A percentile compares a stretch with the other conserved stretches of the same genome.
phyloP scores from a whole-genome alignment of 2,113 vertebrate genomes.

The Aramus guarauna region DNA sequence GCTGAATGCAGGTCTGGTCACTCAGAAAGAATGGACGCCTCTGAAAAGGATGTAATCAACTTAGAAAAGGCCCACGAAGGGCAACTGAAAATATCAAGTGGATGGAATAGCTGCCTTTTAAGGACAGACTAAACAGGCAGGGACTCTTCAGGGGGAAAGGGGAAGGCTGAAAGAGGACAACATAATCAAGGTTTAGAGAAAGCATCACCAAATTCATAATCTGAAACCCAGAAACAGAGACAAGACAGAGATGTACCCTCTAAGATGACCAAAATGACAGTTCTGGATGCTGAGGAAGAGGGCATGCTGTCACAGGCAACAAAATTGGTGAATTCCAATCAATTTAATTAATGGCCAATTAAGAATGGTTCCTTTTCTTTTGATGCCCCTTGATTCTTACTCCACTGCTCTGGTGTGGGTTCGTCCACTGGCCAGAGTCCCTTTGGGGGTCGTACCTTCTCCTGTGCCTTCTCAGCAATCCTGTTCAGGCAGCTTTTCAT shows the following conservation, averaged over 20 bases:
- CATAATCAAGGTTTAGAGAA: neutral
- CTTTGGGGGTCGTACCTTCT: neutral
- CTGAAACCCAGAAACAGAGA: neutral
- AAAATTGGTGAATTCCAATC: neutral
- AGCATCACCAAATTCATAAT: neutral
- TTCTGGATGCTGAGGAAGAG: neutral
- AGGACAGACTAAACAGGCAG: neutral
- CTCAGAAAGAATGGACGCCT: neutral
- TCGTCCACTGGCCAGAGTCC: neutral
- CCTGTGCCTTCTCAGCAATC: neutral
- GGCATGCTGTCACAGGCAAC: fast-evolving
- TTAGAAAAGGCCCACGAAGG: neutral
- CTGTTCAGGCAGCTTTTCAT: neutral
- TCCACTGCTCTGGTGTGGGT: neutral
- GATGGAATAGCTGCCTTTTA: neutral
- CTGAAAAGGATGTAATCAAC: neutral
- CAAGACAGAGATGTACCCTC: neutral
- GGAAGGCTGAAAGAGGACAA: neutral
- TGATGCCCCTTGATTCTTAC: neutral
- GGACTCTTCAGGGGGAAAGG: neutral
- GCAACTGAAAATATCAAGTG: neutral
- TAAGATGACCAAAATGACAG: neutral
- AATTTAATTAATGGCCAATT: neutral
- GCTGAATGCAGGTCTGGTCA: neutral
- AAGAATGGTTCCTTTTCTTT: neutral